Conservation (phyloP, 2,113 vertebrate genomes). For the Hippocampus zosterae region DNA sequence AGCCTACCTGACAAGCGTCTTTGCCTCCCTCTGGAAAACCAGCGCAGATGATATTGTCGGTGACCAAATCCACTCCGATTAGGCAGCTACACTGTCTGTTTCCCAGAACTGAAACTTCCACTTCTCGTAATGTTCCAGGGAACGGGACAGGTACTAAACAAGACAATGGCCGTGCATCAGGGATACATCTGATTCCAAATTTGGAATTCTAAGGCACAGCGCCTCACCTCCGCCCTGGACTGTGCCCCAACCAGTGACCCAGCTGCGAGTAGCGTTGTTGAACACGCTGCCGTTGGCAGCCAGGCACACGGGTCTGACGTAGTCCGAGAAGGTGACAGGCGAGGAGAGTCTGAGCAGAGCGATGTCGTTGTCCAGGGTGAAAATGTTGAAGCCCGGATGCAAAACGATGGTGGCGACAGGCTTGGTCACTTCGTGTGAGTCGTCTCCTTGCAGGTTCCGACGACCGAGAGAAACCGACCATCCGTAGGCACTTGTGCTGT, state of each 20-base stretch:
- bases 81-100: constrained; percentile 39
- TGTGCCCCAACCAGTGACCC: constrained; percentile 75
- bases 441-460: neutral
- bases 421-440: constrained; percentile 6
- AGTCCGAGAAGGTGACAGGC: constrained; percentile 50
- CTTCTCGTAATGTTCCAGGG: constrained; percentile 43
- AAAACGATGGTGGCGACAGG: constrained; percentile 18
- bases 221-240: constrained; percentile 62
- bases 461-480: constrained; percentile 25
- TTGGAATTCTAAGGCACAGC: too few species aligned
- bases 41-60: constrained; percentile 71
- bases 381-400: constrained; percentile 41
- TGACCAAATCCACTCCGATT: constrained; percentile 45
- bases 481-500: neutral
- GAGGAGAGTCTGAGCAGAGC: constrained; percentile 57
- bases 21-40: constrained; percentile 59
- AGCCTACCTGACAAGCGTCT: constrained; percentile 53
- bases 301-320: constrained; percentile 70
- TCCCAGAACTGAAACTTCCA: constrained; percentile 44
- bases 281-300: constrained; percentile 59
- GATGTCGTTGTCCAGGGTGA: constrained; percentile 62
- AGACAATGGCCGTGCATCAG: neutral
- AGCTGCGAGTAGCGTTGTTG: constrained; percentile 56
- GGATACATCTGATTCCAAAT: too few species aligned
- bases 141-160: constrained; percentile 2